Evolutionary conservation across 2,888 invertebrate genomes (phyloP).

Genomic region (Neoscelio sp.): DNA sequence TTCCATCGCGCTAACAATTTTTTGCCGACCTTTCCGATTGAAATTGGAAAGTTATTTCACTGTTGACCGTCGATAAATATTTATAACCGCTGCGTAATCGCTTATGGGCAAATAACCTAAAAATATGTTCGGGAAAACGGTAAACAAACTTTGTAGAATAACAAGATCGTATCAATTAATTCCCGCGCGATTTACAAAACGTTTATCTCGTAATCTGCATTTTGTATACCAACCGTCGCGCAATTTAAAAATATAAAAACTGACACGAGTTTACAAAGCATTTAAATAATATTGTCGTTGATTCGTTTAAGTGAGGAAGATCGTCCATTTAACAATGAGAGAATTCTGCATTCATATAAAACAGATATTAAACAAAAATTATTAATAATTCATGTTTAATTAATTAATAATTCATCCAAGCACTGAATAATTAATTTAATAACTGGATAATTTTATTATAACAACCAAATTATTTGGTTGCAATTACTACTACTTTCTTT

Average conservation of each 20-base stretch:
- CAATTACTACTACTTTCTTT: too few species aligned
- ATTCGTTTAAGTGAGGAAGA: not conserved
- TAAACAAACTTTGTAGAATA: constrained; percentile 5
- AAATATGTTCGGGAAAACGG: constrained; percentile 11
- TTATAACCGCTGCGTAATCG: constrained; percentile 18
- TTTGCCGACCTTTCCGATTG: constrained; percentile 7
- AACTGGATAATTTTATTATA: too few species aligned
- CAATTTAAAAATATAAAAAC: not conserved
- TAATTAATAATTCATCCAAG: too few species aligned
- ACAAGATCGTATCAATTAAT: constrained; percentile 19
- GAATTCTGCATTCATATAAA: too few species aligned
- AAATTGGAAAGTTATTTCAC: constrained; percentile 40
- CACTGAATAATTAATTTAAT: too few species aligned
- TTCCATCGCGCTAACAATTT: constrained; percentile 9
- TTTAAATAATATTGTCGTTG: not conserved
- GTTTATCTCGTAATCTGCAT: not conserved
- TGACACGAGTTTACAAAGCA: not conserved
- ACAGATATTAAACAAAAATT: too few species aligned
- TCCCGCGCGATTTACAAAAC: not conserved
- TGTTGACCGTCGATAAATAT: constrained; percentile 31
- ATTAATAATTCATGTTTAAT: too few species aligned
- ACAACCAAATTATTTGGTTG: too few species aligned
- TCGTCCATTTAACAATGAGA: too few species aligned
- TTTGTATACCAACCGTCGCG: too few species aligned
- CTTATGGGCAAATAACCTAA: constrained; percentile 20